These are phyloP conservation scores for Psix sp. DNA, from an alignment of 1,140 invertebrate genomes.

Conservation along the genomic window DNA sequence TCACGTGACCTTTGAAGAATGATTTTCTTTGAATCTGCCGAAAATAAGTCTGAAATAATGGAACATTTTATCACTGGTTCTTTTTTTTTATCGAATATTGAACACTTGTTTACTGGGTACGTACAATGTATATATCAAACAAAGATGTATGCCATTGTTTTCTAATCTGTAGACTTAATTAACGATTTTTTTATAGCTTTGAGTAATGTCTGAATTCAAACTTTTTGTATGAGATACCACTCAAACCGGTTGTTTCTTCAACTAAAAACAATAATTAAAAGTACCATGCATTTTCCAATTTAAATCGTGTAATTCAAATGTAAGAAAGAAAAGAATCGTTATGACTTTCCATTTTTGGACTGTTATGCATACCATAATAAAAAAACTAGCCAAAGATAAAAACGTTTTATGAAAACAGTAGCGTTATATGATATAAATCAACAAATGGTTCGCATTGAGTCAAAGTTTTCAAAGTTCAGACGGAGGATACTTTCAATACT, in stretches of 20 bases:
- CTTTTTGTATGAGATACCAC: conserved; percentile 30
- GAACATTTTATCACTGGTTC: conserved; percentile 45
- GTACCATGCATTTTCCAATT: conserved; percentile 15
- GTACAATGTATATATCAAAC: conserved; percentile 11
- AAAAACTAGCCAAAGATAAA: too few species aligned
- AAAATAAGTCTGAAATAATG: conserved; percentile 42
- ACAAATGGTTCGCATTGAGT: too few species aligned
- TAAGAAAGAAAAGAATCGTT: too few species aligned
- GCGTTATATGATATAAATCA: too few species aligned
- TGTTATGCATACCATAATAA: too few species aligned
- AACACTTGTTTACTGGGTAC: conserved; percentile 7
- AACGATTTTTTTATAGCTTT: too few species aligned
- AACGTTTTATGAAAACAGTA: too few species aligned
- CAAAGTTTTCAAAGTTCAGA: too few species aligned
- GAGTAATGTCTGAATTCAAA: too few species aligned
- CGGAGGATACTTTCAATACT: too few species aligned
- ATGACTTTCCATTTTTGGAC: conserved; percentile 12
- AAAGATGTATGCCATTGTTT: conserved; percentile 7
- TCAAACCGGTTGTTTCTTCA: conserved; percentile 31
- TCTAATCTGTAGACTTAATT: too few species aligned
- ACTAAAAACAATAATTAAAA: conserved; percentile 30
- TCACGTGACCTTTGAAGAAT: conserved; percentile 9
- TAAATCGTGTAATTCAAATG: conserved; percentile 9
- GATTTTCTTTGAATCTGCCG: conserved; percentile 37
- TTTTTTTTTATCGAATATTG: conserved; percentile 2